Base-by-base conservation (phyloP, 2,888 invertebrate species). In the Hirtodrosophila duncani region DNA sequence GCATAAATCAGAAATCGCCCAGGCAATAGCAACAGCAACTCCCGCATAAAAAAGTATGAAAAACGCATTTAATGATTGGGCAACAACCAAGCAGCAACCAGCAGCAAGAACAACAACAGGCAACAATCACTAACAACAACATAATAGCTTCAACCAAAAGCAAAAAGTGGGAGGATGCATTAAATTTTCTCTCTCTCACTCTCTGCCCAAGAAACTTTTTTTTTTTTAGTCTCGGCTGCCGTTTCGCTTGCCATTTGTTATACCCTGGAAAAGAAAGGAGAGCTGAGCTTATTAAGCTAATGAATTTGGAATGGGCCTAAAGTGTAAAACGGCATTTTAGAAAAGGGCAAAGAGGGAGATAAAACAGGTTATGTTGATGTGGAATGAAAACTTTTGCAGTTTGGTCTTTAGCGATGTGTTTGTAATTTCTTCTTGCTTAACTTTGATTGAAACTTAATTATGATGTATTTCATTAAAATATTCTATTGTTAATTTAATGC, bases 121-220 rank as follows among this genome's bases (percentile, higher is more conserved):
- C 42, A 26, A 20, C 44, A 46, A 66, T 33, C 55, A 57, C 11
- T 44, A 46, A 21, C 61, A 63, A 33, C 57, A 53, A 65, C 52
- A 62, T 60, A 65, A 65, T 57, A 61, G 61, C 60, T 55, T 45
- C 49, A 55, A 37, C 24, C 58, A 65, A 42, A 56, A 79, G 53
- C 79, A 81, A 83, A 83, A 83, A 83, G 83, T 84, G 84, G 83
- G 83, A 83, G 83, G 84, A 83, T 82, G 84, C 82, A 83, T 72
- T 82, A 81, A 72, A 81, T 72, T 78, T 80, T 74, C 78, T 72
- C 62, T 55, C 66, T 60, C 58, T 33, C 44, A 56, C 42, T 57
- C 31, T 58, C 37, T 56, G 14, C 29, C 17, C 34, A 48, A 42
- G 59, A 38, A 30, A 45, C 50, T 60, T 57, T 49, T 56, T 21